Evolutionary conservation across 1,140 invertebrate genomes (phyloP).

Genomic region (Hormaphis cornu): DNA sequence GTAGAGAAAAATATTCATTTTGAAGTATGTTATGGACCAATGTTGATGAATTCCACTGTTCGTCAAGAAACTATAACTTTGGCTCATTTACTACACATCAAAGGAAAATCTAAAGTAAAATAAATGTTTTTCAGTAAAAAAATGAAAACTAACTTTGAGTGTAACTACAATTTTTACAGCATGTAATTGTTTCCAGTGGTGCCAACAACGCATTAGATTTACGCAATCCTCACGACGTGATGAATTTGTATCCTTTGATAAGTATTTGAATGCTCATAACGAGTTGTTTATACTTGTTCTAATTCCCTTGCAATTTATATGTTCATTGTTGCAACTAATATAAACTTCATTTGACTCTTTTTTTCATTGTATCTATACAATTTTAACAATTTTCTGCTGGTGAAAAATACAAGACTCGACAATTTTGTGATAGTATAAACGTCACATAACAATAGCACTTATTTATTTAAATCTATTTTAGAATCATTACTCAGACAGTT

Average conservation of each 20-base stretch:
- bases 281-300: too few species aligned
- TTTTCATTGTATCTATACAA: too few species aligned
- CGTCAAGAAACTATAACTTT: slow-evolving; percentile 11
- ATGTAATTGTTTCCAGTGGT: slow-evolving; percentile 5
- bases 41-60: neutral
- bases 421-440: too few species aligned
- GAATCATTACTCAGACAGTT: too few species aligned
- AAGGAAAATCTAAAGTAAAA: slow-evolving; percentile 23
- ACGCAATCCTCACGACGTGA: slow-evolving; percentile 10
- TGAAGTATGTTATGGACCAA: slow-evolving; percentile 6
- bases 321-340: too few species aligned
- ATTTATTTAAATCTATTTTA: too few species aligned
- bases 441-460: too few species aligned
- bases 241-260: slow-evolving; percentile 22
- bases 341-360: too few species aligned
- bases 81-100: slow-evolving; percentile 11
- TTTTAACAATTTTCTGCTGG: too few species aligned
- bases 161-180: neutral
- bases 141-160: too few species aligned
- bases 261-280: neutral
- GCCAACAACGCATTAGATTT: neutral
- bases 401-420: too few species aligned
- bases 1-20: neutral
- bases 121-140: neutral
- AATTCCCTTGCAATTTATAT: too few species aligned